These are phyloP conservation scores for Limnephilus auricula DNA, from an alignment of 2,888 invertebrate genomes.

Conservation along the genomic window DNA sequence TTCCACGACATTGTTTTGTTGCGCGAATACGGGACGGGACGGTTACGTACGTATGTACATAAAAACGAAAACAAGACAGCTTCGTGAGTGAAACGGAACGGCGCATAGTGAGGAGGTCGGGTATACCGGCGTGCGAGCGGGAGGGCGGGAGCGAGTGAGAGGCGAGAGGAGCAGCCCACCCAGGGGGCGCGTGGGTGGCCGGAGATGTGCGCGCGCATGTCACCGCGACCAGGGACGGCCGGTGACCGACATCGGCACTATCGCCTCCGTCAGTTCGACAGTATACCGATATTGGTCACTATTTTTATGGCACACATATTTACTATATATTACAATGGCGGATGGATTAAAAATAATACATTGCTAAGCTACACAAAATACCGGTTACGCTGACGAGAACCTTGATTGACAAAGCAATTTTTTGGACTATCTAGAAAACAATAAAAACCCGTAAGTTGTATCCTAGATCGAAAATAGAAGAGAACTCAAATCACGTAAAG, in stretches of 20 bases:
- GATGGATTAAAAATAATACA: neutral
- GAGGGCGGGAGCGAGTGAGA: constrained; percentile 54
- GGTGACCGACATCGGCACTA: constrained; percentile 69
- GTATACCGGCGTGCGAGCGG: constrained; percentile 55
- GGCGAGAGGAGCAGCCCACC: constrained; percentile 72
- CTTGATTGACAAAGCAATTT: neutral
- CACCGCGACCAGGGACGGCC: constrained; percentile 36
- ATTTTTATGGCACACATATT: neutral
- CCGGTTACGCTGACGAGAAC: neutral
- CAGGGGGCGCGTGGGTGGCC: constrained; percentile 78
- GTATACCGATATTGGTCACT: neutral
- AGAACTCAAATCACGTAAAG: no score
- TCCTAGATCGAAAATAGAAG: no score
- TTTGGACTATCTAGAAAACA: neutral
- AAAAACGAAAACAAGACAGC: constrained; percentile 13
- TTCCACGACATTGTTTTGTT: neutral
- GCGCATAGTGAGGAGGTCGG: neutral
- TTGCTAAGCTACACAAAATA: neutral
- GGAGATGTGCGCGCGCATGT: constrained; percentile 73
- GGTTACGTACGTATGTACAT: neutral
- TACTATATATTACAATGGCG: neutral
- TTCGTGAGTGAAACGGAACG: neutral
- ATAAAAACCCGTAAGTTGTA: no score
- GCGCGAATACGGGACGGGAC: constrained; percentile 22
- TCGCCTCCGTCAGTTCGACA: neutral